These are phyloP conservation scores for Podarcis lilfordi DNA, from an alignment of 2,797 vertebrate genomes.

Conservation along the genomic window DNA sequence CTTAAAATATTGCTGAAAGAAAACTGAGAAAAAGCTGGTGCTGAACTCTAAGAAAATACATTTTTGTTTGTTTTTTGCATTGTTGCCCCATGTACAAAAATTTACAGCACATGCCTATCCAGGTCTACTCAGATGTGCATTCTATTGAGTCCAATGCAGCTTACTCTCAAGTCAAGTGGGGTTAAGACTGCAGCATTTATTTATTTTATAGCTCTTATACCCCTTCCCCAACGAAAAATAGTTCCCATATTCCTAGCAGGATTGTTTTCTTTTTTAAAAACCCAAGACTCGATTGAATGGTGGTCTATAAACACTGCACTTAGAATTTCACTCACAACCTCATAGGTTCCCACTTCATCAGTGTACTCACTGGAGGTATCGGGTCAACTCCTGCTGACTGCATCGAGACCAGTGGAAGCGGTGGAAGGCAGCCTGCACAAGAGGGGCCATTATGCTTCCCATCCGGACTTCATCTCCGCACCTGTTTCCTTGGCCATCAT, in stretches of 20 bases:
- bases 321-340: neutral
- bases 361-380: conserved; percentile 92
- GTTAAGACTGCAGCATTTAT: neutral
- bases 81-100: neutral
- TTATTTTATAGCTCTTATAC: neutral
- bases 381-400: conserved; percentile 95
- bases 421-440: conserved; percentile 97
- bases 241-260: accelerated
- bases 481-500: conserved; percentile 96
- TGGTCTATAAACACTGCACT: accelerated
- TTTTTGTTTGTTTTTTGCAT: neutral
- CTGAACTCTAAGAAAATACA: neutral
- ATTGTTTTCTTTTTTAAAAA: neutral
- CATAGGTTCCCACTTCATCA: neutral
- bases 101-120: neutral
- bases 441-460: conserved; percentile 98
- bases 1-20: conserved; percentile 22
- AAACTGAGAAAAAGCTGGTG: neutral
- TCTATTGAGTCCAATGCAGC: neutral
- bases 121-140: accelerated
- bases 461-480: conserved; percentile 96
- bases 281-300: neutral
- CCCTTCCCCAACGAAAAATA: neutral
- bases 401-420: conserved; percentile 98
- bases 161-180: neutral